A percentile compares a stretch with the other conserved stretches of the same genome.
These are phyloP conservation scores for Philonicus albiceps DNA, from an alignment of 2,888 invertebrate species.

Conservation along the genomic window DNA sequence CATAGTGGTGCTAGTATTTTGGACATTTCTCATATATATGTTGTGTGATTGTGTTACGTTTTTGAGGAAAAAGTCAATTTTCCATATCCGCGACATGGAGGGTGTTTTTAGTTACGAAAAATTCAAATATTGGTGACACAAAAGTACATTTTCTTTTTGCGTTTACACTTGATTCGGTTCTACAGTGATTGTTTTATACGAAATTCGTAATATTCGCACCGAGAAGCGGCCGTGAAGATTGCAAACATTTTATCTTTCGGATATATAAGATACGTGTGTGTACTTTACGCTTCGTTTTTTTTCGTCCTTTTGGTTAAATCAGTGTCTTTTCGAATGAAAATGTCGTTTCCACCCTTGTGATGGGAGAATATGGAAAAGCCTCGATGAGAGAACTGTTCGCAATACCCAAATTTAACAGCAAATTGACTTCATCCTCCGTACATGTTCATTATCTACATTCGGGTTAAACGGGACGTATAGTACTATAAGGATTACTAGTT, in stretches of 20 bases:
- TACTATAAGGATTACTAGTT: constrained; percentile 24
- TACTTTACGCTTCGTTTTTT: neutral
- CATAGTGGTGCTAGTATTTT: neutral
- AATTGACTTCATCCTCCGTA: constrained; percentile 4
- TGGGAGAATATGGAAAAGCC: neutral
- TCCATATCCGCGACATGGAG: constrained; percentile 54
- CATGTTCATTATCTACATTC: constrained; percentile 7
- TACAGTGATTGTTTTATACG: constrained; percentile 23
- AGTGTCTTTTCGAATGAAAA: constrained; percentile 33
- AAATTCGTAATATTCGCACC: constrained; percentile 29
- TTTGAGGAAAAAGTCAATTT: constrained; percentile 54
- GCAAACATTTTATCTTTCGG: constrained; percentile 28
- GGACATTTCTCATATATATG: neutral
- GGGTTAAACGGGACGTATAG: constrained; percentile 35
- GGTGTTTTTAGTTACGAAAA: constrained; percentile 54
- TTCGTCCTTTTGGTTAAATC: neutral
- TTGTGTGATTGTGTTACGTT: constrained; percentile 40
- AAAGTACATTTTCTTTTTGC: constrained; percentile 42
- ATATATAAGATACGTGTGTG: constrained; percentile 33
- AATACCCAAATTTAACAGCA: neutral
- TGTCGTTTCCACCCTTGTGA: constrained; percentile 24
- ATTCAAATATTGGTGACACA: constrained; percentile 50
- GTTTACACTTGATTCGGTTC: constrained; percentile 43
- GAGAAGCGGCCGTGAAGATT: neutral
- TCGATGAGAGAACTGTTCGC: neutral